A percentile compares a stretch with the other conserved stretches of the same genome.
Conservation (phyloP, 2,113 vertebrate genomes). For the Paradoxurus hermaphroditus region DNA sequence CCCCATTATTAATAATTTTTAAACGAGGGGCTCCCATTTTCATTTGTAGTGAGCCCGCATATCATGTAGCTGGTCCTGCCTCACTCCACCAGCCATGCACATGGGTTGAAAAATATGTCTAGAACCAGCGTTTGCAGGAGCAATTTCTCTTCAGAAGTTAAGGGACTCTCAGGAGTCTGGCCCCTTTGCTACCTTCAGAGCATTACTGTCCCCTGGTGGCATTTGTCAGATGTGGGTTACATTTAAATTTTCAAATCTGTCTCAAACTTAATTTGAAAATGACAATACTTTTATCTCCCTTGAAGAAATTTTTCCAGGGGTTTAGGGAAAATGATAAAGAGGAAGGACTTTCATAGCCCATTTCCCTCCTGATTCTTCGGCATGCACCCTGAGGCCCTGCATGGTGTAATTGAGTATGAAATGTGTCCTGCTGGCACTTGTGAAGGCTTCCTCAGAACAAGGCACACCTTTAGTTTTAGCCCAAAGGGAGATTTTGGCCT, state of each 20-base stretch:
- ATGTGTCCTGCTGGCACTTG: not conserved
- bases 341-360: not conserved
- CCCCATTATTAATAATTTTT: not conserved
- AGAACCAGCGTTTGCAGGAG: not conserved
- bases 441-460: not conserved
- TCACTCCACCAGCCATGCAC: not conserved
- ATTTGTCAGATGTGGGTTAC: not conserved
- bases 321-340: not conserved
- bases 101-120: not conserved
- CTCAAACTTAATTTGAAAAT: not conserved
- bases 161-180: not conserved
- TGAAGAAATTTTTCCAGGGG: not conserved
- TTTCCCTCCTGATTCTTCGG: not conserved
- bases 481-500: not conserved
- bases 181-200: not conserved
- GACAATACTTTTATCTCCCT: not conserved
- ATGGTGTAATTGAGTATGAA: not conserved
- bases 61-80: not conserved
- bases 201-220: no score
- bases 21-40: not conserved
- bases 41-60: not conserved
- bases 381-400: not conserved
- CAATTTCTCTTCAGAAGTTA: not conserved
- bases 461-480: not conserved
- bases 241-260: not conserved